These are phyloP conservation scores for Crotalus tigris DNA, from an alignment of 2,113 vertebrate species.

Conservation along the genomic window DNA sequence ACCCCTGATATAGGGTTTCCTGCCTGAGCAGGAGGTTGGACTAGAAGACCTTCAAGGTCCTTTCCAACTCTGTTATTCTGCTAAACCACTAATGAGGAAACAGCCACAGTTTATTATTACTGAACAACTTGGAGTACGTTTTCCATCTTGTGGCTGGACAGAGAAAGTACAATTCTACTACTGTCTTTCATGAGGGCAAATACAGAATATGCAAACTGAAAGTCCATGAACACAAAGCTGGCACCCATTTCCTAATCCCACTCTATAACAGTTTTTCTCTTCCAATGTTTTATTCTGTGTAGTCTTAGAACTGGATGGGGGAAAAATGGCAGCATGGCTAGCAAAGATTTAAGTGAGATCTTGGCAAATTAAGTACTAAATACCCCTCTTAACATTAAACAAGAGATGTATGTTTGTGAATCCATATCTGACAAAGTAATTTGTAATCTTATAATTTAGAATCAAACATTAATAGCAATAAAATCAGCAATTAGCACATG, in stretches of 20 bases:
- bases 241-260: not conserved
- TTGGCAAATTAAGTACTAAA: not conserved
- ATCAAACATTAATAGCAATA: not conserved
- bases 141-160: slow-evolving; percentile 53
- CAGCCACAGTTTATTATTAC: not conserved
- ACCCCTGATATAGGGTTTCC: not conserved
- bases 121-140: not conserved
- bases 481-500: not conserved
- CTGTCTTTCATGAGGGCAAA: not conserved
- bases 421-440: not conserved
- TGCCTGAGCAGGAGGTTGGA: not conserved
- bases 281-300: not conserved
- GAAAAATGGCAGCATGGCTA: not conserved
- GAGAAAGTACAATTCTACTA: slow-evolving; percentile 38
- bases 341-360: not conserved
- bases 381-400: not conserved
- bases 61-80: not conserved
- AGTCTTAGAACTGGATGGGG: not conserved
- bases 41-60: not conserved
- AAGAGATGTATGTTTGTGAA: not conserved
- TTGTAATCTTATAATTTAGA: not conserved
- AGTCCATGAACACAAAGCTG: not conserved
- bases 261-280: not conserved
- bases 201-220: not conserved
- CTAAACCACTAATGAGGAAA: not conserved